These are phyloP conservation scores for Flexamia atlantica DNA, from an alignment of 2,888 invertebrate species.

Conservation along the genomic window DNA sequence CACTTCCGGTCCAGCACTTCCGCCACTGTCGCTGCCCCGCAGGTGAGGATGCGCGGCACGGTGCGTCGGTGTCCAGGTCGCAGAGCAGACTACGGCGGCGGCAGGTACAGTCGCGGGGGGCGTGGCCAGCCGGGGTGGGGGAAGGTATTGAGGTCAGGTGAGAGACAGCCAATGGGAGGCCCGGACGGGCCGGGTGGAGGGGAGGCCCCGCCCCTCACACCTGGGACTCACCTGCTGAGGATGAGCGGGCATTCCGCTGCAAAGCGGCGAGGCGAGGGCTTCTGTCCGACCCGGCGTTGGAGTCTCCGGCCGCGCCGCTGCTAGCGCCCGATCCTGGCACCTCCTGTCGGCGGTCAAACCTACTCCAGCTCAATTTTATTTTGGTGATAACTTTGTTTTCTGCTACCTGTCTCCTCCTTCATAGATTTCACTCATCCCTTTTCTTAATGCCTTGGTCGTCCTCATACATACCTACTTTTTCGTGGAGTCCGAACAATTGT, in stretches of 20 bases:
- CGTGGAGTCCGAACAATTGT: too few relatives aligned
- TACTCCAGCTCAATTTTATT: too few relatives aligned
- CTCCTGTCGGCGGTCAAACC: too few relatives aligned
- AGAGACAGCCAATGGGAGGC: conserved; percentile 32
- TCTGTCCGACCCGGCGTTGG: not conserved
- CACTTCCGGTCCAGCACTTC: conserved; percentile 44
- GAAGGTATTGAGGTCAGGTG: conserved; percentile 60
- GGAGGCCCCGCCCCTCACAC: conserved; percentile 45
- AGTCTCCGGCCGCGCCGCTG: conserved; percentile 2
- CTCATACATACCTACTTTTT: too few relatives aligned
- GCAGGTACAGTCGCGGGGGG: conserved; percentile 47
- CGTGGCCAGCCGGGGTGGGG: conserved; percentile 32
- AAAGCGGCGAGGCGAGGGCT: conserved; percentile 25
- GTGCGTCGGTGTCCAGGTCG: conserved; percentile 42
- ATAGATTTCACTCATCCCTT: too few relatives aligned
- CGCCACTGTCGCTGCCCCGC: conserved; percentile 43
- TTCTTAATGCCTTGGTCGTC: too few relatives aligned
- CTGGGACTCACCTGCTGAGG: conserved; percentile 60
- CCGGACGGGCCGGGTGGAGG: conserved; percentile 1
- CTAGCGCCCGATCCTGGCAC: not conserved
- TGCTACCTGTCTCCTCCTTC: too few relatives aligned
- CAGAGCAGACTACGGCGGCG: conserved; percentile 48
- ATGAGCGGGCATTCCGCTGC: conserved; percentile 53
- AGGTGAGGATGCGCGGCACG: conserved; percentile 52
- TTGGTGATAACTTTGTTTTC: too few relatives aligned